Percentiles rank a stretch among this genome's conserved stretches.
phyloP scores from a whole-genome alignment of 1,140 invertebrate genomes.

The Onthophagus taurus region DNA sequence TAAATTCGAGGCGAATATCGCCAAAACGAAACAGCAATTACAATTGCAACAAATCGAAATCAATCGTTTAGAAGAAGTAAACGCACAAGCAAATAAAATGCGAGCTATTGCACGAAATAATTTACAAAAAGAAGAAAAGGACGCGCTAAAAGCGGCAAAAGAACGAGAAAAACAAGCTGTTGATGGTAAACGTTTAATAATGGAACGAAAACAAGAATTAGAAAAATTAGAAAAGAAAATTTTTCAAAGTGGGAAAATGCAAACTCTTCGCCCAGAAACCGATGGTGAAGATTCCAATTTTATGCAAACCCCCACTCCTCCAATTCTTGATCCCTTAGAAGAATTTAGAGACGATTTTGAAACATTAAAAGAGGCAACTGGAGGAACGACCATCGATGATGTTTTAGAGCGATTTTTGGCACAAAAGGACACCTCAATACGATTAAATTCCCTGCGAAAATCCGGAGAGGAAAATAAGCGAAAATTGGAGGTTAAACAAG shows the following conservation, averaged over 20 bases:
- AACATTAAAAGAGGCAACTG: slow-evolving; percentile 62
- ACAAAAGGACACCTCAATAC: slow-evolving; percentile 58
- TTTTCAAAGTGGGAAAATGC: slow-evolving; percentile 42
- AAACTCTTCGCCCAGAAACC: slow-evolving; percentile 27
- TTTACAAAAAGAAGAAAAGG: slow-evolving; percentile 55
- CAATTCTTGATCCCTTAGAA: slow-evolving; percentile 39
- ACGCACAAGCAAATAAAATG: slow-evolving; percentile 47
- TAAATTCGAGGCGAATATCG: slow-evolving; percentile 60
- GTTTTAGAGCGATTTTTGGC: slow-evolving; percentile 61
- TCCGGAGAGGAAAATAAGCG: slow-evolving; percentile 64
- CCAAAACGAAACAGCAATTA: slow-evolving; percentile 55
- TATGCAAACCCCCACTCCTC: slow-evolving; percentile 28
- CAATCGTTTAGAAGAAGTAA: slow-evolving; percentile 46
- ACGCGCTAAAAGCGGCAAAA: slow-evolving; percentile 50
- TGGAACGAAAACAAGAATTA: slow-evolving; percentile 55
- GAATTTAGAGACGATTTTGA: slow-evolving; percentile 58
- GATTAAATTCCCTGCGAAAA: slow-evolving; percentile 55
- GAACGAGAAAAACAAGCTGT: slow-evolving; percentile 51
- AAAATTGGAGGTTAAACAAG: slow-evolving; percentile 54
- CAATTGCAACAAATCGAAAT: slow-evolving; percentile 61
- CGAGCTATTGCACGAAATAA: slow-evolving; percentile 54
- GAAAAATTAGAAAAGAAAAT: slow-evolving; percentile 62
- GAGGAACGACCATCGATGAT: slow-evolving; percentile 60
- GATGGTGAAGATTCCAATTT: slow-evolving; percentile 32
- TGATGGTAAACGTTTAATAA: slow-evolving; percentile 54